These are phyloP conservation scores for Sepioteuthis lessoniana DNA, from an alignment of 2,888 invertebrate genomes.

Conservation along the genomic window DNA sequence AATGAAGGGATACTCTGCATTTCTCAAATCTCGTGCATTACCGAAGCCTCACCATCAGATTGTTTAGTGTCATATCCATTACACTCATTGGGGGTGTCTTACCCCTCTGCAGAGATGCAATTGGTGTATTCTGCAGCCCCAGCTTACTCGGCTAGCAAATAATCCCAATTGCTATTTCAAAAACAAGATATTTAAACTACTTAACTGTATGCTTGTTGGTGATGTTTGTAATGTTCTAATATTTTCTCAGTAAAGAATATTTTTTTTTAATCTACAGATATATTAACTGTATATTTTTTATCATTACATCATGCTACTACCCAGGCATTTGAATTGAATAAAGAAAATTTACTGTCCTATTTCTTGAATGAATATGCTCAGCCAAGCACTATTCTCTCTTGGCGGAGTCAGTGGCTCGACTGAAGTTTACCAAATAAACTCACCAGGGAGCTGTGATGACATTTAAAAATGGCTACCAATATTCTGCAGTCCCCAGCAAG, in stretches of 20 bases:
- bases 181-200: background rate
- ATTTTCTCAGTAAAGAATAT: background rate
- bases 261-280: background rate
- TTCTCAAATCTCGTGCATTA: no score
- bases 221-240: background rate
- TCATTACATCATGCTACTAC: background rate
- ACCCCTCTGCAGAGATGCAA: no score
- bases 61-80: no score
- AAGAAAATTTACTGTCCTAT: background rate
- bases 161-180: no score
- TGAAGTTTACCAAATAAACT: conserved; percentile 33
- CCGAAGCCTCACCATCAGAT: no score
- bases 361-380: background rate
- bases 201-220: background rate
- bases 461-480: conserved; percentile 10
- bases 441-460: conserved; percentile 21
- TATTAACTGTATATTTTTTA: background rate
- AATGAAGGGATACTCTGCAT: no score
- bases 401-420: background rate
- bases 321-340: background rate
- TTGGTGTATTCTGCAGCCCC: no score
- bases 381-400: background rate
- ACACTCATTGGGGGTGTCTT: no score
- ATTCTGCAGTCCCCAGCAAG: conserved; percentile 20
- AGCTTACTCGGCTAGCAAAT: no score